Conservation (phyloP, 2,113 vertebrate genomes). For the Sterrhoptilus dennistouni region DNA sequence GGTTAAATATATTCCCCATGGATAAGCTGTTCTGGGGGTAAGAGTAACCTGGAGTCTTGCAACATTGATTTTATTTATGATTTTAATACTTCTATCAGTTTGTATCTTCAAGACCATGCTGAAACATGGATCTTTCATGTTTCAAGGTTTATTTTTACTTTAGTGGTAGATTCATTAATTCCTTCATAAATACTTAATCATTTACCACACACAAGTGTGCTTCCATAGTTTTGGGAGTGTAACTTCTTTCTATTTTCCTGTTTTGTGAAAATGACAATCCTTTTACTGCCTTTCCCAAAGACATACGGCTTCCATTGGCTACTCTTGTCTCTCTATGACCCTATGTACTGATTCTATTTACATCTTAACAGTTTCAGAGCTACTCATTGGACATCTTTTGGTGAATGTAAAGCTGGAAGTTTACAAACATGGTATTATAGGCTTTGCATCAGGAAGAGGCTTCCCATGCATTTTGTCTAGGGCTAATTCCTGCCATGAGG, state of each 20-base stretch:
- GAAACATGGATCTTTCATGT: not conserved
- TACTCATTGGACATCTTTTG: not conserved
- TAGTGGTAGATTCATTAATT: not conserved
- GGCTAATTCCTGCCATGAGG: not conserved
- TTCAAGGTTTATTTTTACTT: not conserved
- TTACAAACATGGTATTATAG: not conserved
- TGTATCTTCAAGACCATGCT: not conserved
- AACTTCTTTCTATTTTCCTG: not conserved
- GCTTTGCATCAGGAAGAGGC: not conserved
- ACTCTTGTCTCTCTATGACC: not conserved
- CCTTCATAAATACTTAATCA: not conserved
- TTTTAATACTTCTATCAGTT: not conserved
- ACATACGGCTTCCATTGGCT: not conserved
- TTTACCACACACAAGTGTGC: rapidly evolving
- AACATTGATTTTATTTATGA: not conserved
- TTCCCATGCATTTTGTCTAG: not conserved
- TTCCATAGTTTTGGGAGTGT: not conserved
- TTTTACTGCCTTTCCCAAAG: not conserved
- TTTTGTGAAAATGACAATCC: not conserved
- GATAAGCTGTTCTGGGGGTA: not conserved
- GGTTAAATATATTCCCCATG: not conserved
- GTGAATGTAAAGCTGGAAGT: not conserved
- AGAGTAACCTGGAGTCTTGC: not conserved
- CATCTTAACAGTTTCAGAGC: not conserved
- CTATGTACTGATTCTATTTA: not conserved